phyloP scores from a whole-genome alignment of 2,888 invertebrate species.

The Euspilapteryx auroguttella region DNA sequence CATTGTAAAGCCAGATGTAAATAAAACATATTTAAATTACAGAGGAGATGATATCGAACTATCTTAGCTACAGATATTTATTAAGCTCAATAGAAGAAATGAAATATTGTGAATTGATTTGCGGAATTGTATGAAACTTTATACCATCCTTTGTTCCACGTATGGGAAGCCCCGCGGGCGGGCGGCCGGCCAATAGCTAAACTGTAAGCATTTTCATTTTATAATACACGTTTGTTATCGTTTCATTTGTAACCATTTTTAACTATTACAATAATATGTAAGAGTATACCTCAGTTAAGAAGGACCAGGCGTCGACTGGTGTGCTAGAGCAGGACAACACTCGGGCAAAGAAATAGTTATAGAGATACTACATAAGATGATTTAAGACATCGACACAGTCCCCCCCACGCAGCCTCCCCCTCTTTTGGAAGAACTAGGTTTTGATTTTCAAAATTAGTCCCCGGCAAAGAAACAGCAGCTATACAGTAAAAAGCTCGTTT shows the following conservation, averaged over 20 bases:
- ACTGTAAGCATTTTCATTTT: slow-evolving; percentile 57
- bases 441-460: slow-evolving; percentile 29
- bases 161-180: slow-evolving; percentile 29
- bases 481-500: not conserved
- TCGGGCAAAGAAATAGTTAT: slow-evolving; percentile 38
- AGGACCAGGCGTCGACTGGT: slow-evolving; percentile 61
- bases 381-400: slow-evolving; percentile 46
- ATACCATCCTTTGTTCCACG: slow-evolving; percentile 40
- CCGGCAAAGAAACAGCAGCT: slow-evolving; percentile 7
- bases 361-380: slow-evolving; percentile 28
- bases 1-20: slow-evolving; percentile 45
- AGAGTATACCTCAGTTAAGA: slow-evolving; percentile 56
- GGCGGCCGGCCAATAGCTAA: slow-evolving; percentile 50
- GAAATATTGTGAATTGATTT: slow-evolving; percentile 40
- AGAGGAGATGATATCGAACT: slow-evolving; percentile 44
- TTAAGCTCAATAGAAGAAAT: slow-evolving; percentile 44
- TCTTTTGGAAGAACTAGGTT: slow-evolving; percentile 22
- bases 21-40: slow-evolving; percentile 50
- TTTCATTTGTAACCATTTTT: slow-evolving; percentile 55
- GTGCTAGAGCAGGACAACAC: slow-evolving; percentile 25
- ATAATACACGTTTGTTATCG: slow-evolving; percentile 56
- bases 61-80: slow-evolving; percentile 49
- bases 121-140: slow-evolving; percentile 39
- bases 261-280: slow-evolving; percentile 53
- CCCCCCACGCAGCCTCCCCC: slow-evolving; percentile 38